phyloP scores from a whole-genome alignment of 2,113 vertebrate species.

The Ancistrus triradiatus region DNA sequence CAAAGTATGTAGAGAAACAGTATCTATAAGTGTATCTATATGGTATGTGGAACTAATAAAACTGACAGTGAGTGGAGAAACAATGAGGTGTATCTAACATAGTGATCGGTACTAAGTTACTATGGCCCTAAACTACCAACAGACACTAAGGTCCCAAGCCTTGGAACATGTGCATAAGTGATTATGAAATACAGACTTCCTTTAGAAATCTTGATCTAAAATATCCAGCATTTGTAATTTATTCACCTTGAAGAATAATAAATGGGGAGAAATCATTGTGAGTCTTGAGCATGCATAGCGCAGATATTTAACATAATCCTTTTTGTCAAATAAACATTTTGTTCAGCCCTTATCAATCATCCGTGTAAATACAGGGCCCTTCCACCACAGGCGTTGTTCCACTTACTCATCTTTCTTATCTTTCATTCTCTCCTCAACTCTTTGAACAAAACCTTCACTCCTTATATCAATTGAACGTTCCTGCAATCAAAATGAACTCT shows the following conservation, averaged over 20 bases:
- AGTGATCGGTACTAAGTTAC: too few relatives aligned
- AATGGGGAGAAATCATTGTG: not conserved
- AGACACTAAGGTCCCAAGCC: not conserved
- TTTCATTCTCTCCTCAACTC: not conserved
- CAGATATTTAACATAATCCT: not conserved
- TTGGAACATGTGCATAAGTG: not conserved
- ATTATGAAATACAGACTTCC: constrained; percentile 13
- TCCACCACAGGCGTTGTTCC: not conserved
- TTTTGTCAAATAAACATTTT: constrained; percentile 1
- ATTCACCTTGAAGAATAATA: constrained; percentile 15
- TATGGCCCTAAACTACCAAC: not conserved
- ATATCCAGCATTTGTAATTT: constrained; percentile 10
- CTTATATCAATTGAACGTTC: not conserved
- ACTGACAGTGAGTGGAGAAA: too few relatives aligned
- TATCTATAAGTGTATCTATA: too few relatives aligned
- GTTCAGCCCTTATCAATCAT: not conserved
- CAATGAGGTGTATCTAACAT: too few relatives aligned
- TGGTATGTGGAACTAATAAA: not conserved
- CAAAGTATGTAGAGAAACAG: too few relatives aligned
- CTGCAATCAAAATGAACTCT: not conserved
- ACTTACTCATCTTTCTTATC: not conserved
- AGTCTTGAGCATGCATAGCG: not conserved
- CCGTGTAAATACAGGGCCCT: not conserved
- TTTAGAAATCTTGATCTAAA: not conserved
- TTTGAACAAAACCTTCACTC: not conserved